A percentile compares a stretch with the other conserved stretches of the same genome.
Evolutionary conservation across 2,113 vertebrate species (phyloP).

Genomic region (Leptobrachium ailaonicum): DNA sequence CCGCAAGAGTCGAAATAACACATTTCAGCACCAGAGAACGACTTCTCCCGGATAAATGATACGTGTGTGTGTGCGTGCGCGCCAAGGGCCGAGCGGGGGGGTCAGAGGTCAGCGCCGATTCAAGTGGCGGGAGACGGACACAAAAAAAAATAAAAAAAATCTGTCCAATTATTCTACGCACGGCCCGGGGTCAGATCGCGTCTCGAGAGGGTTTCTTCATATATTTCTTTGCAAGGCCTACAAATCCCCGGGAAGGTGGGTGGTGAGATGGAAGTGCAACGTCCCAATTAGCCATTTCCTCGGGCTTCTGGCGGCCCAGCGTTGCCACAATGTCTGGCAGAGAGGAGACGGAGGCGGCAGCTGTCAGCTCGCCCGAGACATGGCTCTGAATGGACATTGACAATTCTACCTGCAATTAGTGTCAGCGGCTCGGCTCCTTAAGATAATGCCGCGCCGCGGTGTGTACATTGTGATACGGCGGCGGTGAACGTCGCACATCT

Average conservation of each 20-base stretch:
- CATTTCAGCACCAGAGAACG: slow-evolving; percentile 43
- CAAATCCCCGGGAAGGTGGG: slow-evolving; percentile 31
- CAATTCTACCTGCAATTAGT: slow-evolving; percentile 30
- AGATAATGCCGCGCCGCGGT: not conserved
- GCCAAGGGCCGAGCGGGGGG: slow-evolving; percentile 16
- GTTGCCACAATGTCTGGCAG: slow-evolving; percentile 21
- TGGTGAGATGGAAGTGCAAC: slow-evolving; percentile 50
- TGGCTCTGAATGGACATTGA: not conserved
- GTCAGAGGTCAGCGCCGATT: slow-evolving; percentile 53
- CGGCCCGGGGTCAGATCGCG: slow-evolving; percentile 49
- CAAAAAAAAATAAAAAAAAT: slow-evolving; percentile 14
- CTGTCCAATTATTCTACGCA: slow-evolving; percentile 55
- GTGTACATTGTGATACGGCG: not conserved
- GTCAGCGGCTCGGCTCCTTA: not conserved
- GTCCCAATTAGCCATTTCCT: slow-evolving; percentile 60
- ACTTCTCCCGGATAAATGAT: slow-evolving; percentile 7
- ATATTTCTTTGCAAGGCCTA: slow-evolving; percentile 22
- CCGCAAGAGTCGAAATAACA: slow-evolving; percentile 54
- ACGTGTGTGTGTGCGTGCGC: not conserved
- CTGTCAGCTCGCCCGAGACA: slow-evolving; percentile 16
- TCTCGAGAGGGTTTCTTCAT: slow-evolving; percentile 16
- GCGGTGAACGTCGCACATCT: not conserved
- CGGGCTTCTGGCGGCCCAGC: slow-evolving; percentile 54
- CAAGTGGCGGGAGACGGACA: not conserved
- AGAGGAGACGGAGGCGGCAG: slow-evolving; percentile 20